phyloP scores from a whole-genome alignment of 1,140 invertebrate genomes.

The Paralvinella palmiformis region DNA sequence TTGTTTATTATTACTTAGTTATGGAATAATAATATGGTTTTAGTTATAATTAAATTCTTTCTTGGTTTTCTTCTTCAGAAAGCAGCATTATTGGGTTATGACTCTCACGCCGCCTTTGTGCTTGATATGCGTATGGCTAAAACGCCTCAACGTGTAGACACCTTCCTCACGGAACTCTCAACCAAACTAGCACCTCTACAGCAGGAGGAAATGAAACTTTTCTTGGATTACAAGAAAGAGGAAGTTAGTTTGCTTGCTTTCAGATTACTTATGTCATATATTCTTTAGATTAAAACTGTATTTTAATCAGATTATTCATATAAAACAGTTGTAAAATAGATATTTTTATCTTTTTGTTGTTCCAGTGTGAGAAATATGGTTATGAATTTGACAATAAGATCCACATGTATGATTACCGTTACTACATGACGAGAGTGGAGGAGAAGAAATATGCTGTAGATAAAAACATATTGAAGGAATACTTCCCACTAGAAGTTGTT shows the following conservation, averaged over 20 bases:
- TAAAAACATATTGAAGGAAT: conserved; percentile 53
- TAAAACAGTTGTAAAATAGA: neutral
- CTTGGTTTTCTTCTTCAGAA: too few species aligned
- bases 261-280: neutral
- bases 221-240: conserved; percentile 53
- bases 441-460: conserved; percentile 55
- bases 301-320: neutral
- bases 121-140: conserved; percentile 56
- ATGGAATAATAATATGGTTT: too few species aligned
- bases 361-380: conserved; percentile 51
- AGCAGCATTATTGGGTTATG: conserved; percentile 52
- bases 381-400: conserved; percentile 51
- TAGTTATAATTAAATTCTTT: too few species aligned
- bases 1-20: too few species aligned
- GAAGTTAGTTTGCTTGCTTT: conserved; percentile 37
- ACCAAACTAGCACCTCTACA: conserved; percentile 52
- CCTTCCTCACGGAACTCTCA: conserved; percentile 52
- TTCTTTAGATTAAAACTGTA: neutral
- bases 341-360: conserved; percentile 18
- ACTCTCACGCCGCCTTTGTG: conserved; percentile 53
- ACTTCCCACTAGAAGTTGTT: conserved; percentile 55
- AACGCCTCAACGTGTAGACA: conserved; percentile 49
- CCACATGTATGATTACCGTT: conserved; percentile 54
- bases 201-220: conserved; percentile 47
- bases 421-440: conserved; percentile 53